phyloP scores from a whole-genome alignment of 2,888 invertebrate genomes.

The Drosophila sordidapex region DNA sequence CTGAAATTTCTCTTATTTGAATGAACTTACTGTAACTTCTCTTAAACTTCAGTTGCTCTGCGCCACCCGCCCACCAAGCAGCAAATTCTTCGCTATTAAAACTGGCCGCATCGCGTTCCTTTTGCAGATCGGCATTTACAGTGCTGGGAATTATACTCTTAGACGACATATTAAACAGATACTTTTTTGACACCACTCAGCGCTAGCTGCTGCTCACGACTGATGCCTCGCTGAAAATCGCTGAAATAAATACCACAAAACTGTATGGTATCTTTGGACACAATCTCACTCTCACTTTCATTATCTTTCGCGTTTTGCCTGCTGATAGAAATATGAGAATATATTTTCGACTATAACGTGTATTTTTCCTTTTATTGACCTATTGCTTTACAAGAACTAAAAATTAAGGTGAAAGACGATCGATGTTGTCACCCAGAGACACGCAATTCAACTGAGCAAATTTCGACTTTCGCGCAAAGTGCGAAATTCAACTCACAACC shows the following conservation, averaged over 20 bases:
- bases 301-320: not conserved
- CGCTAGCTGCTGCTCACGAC: slow-evolving; percentile 20
- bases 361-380: too few species aligned
- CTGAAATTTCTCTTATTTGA: not conserved
- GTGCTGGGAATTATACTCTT: slow-evolving; percentile 67
- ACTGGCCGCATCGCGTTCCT: slow-evolving; percentile 89
- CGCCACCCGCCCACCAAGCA: slow-evolving; percentile 90
- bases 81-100: slow-evolving; percentile 91
- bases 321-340: too few species aligned
- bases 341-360: too few species aligned
- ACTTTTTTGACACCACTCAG: slow-evolving; percentile 11
- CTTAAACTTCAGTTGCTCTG: slow-evolving; percentile 85
- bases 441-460: too few species aligned
- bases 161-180: slow-evolving; percentile 43
- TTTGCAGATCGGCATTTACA: slow-evolving; percentile 89
- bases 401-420: too few species aligned
- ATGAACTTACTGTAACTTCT: slow-evolving; percentile 58
- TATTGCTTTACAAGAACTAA: too few species aligned
- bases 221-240: slow-evolving; percentile 3
- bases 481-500: too few species aligned
- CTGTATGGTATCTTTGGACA: slow-evolving; percentile 4
- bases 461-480: too few species aligned
- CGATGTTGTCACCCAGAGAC: too few species aligned
- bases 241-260: not conserved
- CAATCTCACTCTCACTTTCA: not conserved